Percentiles rank a stretch among this genome's conserved stretches.
Evolutionary conservation across 2,888 invertebrate species (phyloP).

Genomic region (Lochmaea crataegi): DNA sequence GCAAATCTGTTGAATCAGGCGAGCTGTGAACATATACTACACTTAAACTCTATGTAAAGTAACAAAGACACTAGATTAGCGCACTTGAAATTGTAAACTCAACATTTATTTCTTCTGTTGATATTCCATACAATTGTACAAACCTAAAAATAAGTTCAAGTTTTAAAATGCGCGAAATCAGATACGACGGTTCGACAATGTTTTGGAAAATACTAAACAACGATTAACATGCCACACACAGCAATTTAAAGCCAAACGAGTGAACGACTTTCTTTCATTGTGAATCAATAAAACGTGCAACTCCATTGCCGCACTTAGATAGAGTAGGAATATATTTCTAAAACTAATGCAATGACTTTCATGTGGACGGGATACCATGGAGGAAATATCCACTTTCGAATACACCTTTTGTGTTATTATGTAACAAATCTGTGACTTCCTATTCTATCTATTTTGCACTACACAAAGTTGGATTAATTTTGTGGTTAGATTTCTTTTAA

Average conservation of each 20-base stretch:
- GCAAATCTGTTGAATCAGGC: not conserved
- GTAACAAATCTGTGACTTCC: not conserved
- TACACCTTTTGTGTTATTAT: no score
- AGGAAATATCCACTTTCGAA: no score
- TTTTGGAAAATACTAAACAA: not conserved
- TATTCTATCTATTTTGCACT: not conserved
- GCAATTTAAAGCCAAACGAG: not conserved
- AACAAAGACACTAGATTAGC: conserved; percentile 2
- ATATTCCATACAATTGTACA: not conserved
- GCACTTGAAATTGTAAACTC: not conserved
- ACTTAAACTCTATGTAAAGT: not conserved
- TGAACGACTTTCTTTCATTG: not conserved
- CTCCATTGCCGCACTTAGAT: no score
- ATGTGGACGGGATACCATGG: no score
- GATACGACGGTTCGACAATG: conserved; percentile 1
- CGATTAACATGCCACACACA: conserved; percentile 2
- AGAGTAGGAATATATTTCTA: no score
- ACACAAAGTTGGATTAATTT: not conserved
- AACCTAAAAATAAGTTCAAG: conserved; percentile 10
- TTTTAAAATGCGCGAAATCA: not conserved
- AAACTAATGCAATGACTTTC: no score
- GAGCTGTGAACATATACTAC: not conserved
- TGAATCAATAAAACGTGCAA: not conserved
- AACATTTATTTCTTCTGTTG: conserved; percentile 3
- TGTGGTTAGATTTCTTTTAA: no score